Base-by-base conservation (phyloP, 2,888 invertebrate species). In the Drosophila nr. perissopoda region DNA sequence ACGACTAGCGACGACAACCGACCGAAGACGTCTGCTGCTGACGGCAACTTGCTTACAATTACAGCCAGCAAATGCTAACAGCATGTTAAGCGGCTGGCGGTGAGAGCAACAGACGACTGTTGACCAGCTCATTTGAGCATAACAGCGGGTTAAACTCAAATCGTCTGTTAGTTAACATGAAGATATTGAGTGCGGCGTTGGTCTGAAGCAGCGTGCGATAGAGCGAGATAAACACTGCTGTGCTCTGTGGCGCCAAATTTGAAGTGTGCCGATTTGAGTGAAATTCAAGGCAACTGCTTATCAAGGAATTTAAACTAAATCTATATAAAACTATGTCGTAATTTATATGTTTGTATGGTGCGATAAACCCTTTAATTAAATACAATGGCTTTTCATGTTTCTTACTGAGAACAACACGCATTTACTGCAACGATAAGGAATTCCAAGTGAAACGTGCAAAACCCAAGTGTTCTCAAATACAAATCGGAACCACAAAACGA, bases 21-120 rank as follows among this genome's bases (percentile, higher is more conserved):
- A 62, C 76, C 75, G 58, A 63, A 68, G 62, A 79, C 62, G 75
- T 69, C 76, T 71, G 72, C 71, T 76, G 52, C 7, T 46, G 46
- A 74, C 53, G 57, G 64, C 75, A 34, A 62, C 56, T 57, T 52
- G 60, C 11, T 48, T 42, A 21, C 70, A 46, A 18, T 54, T 48
- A 27, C 67, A 67, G 67, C 21, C 11, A 48, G 52, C 59, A 29
- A 1, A 18, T 16, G 38, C 13, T 31, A 67, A 49, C 67, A 66
- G 66, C 25, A 13, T 38, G 48, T 51, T 65, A 49, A n/a, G 31
- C 29, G 61, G 4, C 66, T 51, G 40, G 16, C n/a, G 10, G 29
- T 38, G 63, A 64, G 65, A 36, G 64, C 42, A 70, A 42, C 21
- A 56, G 56, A 2, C 16, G 53, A 11, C 21, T 51, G 68, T 53